Conservation (phyloP, 2,113 vertebrate species). For the Microtus richardsoni region DNA sequence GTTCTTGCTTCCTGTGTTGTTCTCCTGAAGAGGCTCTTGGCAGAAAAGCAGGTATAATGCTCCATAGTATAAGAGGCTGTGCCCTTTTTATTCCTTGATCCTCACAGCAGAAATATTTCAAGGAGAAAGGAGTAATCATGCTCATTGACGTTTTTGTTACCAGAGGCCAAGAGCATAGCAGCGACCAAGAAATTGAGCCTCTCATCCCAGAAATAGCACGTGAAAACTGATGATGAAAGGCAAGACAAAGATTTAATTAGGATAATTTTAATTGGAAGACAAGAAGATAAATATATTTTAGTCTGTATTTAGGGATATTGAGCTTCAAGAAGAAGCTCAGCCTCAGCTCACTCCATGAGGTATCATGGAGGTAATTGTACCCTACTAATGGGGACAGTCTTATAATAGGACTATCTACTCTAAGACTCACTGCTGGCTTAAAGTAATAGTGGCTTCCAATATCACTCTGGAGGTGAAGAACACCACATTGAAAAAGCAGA, state of each 20-base stretch:
- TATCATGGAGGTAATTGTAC: background rate
- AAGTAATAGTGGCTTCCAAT: too few species aligned
- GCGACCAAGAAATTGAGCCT: background rate
- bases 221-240: background rate
- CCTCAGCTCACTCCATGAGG: background rate
- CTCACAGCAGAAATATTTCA: background rate
- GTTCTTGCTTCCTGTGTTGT: constrained; percentile 2
- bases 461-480: background rate
- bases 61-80: background rate
- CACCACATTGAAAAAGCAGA: background rate
- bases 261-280: background rate
- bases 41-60: background rate
- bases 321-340: background rate
- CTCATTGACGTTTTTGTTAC: background rate
- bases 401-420: background rate
- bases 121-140: background rate
- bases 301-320: background rate
- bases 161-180: background rate
- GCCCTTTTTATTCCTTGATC: background rate
- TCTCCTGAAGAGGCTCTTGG: background rate
- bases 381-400: background rate
- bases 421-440: background rate
- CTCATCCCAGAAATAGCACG: background rate
- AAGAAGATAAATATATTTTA: background rate
- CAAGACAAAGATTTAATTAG: background rate